Conservation (phyloP, 2,113 vertebrate species). For the Onychostruthus taczanowskii region DNA sequence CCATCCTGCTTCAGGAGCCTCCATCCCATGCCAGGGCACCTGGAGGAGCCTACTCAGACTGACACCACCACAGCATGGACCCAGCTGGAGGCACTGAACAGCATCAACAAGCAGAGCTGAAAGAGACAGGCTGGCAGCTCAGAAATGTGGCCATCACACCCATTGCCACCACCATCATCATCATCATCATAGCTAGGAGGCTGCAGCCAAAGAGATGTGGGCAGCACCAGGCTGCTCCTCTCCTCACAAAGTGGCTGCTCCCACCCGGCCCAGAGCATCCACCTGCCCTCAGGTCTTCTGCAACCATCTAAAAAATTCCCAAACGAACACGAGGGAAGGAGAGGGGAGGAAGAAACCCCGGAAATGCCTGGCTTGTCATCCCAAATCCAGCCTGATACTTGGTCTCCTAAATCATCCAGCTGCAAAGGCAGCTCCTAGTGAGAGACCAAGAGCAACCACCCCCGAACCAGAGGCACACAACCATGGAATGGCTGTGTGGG, state of each 20-base stretch:
- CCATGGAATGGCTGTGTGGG: background rate
- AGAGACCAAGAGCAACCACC: too few relatives aligned
- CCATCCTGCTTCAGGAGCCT: conserved; percentile 58
- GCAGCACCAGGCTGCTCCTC: background rate
- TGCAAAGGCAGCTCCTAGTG: background rate
- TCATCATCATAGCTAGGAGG: background rate
- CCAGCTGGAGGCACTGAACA: conserved; percentile 60
- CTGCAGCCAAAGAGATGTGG: background rate
- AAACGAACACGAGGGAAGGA: background rate
- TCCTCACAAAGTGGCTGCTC: background rate
- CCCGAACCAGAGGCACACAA: background rate
- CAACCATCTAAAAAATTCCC: background rate
- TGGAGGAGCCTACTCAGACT: conserved; percentile 32
- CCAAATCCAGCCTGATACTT: background rate
- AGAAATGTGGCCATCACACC: background rate
- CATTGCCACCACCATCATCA: background rate
- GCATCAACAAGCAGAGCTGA: conserved; percentile 47
- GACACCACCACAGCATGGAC: conserved; percentile 37
- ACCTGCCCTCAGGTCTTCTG: background rate
- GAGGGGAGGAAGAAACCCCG: background rate
- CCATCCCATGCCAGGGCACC: conserved; percentile 53
- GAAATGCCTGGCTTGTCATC: background rate
- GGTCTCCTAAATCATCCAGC: background rate
- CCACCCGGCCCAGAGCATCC: background rate
- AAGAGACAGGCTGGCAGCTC: conserved; percentile 27